Conservation (phyloP, 2,888 invertebrate genomes). For the Caenorhabditis doughertyi region DNA sequence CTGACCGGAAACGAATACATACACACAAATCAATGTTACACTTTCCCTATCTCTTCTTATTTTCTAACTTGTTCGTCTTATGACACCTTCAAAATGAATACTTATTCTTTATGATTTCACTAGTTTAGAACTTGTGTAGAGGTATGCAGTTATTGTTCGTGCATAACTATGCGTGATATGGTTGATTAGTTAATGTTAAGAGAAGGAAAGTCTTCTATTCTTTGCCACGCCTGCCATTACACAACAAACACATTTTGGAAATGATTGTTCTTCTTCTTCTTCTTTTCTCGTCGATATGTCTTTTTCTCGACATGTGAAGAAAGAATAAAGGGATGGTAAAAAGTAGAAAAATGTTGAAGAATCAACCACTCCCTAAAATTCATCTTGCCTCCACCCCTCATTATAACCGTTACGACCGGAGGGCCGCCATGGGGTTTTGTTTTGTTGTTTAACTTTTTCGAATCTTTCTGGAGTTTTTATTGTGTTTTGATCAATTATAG, state of each 20-base stretch:
- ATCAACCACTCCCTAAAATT: constrained; percentile 65
- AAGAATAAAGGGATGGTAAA: background rate
- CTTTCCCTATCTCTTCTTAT: constrained; percentile 7
- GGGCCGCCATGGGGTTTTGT: constrained; percentile 8
- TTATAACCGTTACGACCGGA: constrained; percentile 30
- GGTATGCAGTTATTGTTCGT: constrained; percentile 18
- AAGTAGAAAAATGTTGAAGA: constrained; percentile 31
- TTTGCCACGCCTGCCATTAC: constrained; percentile 60
- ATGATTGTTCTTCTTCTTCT: constrained; percentile 46
- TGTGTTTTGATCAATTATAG: background rate
- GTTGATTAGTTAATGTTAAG: constrained; percentile 48
- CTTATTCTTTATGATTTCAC: background rate
- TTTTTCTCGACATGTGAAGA: constrained; percentile 14
- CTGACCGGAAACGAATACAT: constrained; percentile 28
- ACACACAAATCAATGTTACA: constrained; percentile 28
- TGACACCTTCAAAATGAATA: constrained; percentile 15
- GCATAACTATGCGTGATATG: constrained; percentile 45
- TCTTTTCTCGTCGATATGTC: background rate
- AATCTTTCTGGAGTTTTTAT: background rate
- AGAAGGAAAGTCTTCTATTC: background rate
- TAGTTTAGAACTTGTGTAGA: background rate
- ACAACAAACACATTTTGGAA: constrained; percentile 57
- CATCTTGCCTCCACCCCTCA: constrained; percentile 6
- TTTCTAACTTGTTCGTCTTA: constrained; percentile 25
- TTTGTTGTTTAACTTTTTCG: background rate